phyloP scores from a whole-genome alignment of 2,113 vertebrate species.

The Hyperopisus bebe region DNA sequence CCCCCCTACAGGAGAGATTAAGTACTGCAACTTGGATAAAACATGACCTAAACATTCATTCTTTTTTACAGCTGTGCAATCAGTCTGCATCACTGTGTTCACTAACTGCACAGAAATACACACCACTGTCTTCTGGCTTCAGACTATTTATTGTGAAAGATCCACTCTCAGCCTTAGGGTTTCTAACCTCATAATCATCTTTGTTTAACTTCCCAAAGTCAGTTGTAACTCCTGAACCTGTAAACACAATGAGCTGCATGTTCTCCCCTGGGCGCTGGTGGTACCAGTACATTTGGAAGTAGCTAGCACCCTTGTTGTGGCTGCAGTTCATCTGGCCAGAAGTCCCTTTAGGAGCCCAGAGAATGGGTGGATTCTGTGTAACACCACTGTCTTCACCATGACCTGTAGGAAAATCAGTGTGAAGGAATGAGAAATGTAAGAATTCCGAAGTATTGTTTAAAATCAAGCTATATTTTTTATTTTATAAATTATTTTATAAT shows the following conservation, averaged over 20 bases:
- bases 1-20: neutral
- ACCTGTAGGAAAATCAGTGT: neutral
- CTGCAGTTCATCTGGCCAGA: constrained; percentile 28
- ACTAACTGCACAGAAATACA: constrained; percentile 37
- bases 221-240: accelerated
- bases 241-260: constrained; percentile 38
- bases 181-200: constrained; percentile 14
- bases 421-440: too few species aligned
- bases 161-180: neutral
- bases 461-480: too few species aligned
- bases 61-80: constrained; percentile 27
- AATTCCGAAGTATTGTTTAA: too few species aligned
- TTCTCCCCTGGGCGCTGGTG: constrained; percentile 40
- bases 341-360: neutral
- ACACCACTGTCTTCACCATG: constrained; percentile 12
- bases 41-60: neutral
- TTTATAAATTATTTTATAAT: too few species aligned
- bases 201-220: constrained; percentile 22
- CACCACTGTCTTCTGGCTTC: constrained; percentile 19
- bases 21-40: neutral
- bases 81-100: constrained; percentile 34
- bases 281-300: constrained; percentile 38
- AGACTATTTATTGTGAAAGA: constrained; percentile 35
- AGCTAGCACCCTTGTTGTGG: neutral
- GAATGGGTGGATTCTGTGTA: constrained; percentile 15